A percentile compares a stretch with the other conserved stretches of the same genome.
Conservation (phyloP, 2,888 invertebrate genomes). For the Cephonodes hylas region DNA sequence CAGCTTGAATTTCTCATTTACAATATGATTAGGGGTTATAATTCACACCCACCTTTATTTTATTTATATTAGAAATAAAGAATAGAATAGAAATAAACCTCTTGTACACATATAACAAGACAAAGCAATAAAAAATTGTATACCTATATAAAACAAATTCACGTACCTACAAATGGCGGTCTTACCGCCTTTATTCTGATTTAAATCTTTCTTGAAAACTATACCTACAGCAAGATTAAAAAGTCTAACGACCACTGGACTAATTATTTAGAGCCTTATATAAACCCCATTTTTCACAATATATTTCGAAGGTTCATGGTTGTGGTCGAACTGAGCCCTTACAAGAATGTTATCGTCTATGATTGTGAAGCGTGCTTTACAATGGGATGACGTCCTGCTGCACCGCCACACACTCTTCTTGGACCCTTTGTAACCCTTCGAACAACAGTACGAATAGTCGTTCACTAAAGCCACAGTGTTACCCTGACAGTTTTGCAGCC, state of each 20-base stretch:
- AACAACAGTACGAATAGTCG: background rate
- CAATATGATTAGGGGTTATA: no score
- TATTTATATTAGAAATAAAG: no score
- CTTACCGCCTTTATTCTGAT: no score
- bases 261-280: background rate
- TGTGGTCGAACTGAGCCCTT: background rate
- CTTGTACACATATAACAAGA: no score
- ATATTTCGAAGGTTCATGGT: slow-evolving; percentile 8
- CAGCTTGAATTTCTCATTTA: no score
- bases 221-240: no score
- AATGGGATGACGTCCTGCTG: background rate
- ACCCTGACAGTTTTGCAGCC: background rate
- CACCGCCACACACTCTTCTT: slow-evolving; percentile 8
- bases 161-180: no score
- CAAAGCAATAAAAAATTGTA: no score
- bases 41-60: no score
- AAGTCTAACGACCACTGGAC: background rate
- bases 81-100: no score
- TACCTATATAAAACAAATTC: no score
- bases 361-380: slow-evolving; percentile 10
- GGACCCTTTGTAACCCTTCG: background rate
- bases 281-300: background rate
- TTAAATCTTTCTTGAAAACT: no score
- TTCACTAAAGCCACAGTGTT: background rate
- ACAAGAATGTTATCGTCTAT: background rate